A percentile compares a stretch with the other conserved stretches of the same genome.
Evolutionary conservation across 2,888 invertebrate genomes (phyloP).

Genomic region (Andrena trimmerana): DNA sequence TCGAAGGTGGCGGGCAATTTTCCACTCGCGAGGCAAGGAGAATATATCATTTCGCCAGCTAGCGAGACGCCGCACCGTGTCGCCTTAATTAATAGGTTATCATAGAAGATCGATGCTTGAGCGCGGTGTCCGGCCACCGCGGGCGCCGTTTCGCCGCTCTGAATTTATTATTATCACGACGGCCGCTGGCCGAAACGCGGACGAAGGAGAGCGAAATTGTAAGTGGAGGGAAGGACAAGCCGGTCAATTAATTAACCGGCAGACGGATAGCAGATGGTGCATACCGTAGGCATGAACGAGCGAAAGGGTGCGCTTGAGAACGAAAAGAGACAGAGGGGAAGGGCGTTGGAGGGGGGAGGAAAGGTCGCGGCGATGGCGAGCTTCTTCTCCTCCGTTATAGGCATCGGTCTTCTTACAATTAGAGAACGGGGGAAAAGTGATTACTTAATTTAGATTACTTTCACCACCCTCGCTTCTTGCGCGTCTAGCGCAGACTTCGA

Average conservation of each 20-base stretch:
- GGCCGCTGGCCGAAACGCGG: not conserved
- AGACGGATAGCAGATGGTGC: slow-evolving; percentile 73
- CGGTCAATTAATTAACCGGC: slow-evolving; percentile 75
- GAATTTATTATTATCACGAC: slow-evolving; percentile 42
- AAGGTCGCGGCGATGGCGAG: slow-evolving; percentile 23
- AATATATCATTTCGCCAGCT: slow-evolving; percentile 21
- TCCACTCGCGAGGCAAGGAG: not conserved
- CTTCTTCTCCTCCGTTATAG: slow-evolving; percentile 25
- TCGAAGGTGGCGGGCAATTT: slow-evolving; percentile 16
- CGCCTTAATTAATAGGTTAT: slow-evolving; percentile 30
- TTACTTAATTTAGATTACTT: slow-evolving; percentile 75
- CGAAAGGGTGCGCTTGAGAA: slow-evolving; percentile 14
- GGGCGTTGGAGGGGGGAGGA: not conserved
- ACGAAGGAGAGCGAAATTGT: slow-evolving; percentile 55
- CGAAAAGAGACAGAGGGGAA: not conserved
- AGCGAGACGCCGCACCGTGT: not conserved
- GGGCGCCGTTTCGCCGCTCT: slow-evolving; percentile 1
- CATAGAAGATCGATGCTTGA: slow-evolving; percentile 32
- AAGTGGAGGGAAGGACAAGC: slow-evolving; percentile 65
- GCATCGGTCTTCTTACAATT: slow-evolving; percentile 34
- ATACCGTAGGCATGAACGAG: slow-evolving; percentile 30
- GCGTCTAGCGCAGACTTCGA: slow-evolving; percentile 16
- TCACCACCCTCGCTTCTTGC: slow-evolving; percentile 43
- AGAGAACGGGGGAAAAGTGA: slow-evolving; percentile 42
- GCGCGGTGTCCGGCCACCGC: not conserved